These are phyloP conservation scores for Lasioglossum villosulum DNA, from an alignment of 2,888 invertebrate species.

Conservation along the genomic window DNA sequence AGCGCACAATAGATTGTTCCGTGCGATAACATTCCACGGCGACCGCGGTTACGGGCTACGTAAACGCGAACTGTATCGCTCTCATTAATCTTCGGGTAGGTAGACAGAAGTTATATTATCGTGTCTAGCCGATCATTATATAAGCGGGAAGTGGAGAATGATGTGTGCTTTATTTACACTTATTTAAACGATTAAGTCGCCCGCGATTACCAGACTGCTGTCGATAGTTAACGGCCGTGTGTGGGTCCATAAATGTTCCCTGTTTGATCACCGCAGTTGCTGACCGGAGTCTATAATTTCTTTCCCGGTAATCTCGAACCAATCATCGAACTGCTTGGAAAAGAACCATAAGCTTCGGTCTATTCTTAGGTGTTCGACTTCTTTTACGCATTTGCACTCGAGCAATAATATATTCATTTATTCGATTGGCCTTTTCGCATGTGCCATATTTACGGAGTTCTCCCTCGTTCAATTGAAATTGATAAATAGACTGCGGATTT, in stretches of 20 bases:
- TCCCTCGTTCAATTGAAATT: neutral
- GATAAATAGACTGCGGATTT: neutral
- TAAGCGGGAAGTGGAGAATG: constrained; percentile 3
- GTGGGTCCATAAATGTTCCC: neutral
- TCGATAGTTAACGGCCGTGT: neutral
- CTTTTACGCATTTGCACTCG: neutral
- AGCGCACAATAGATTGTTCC: constrained; percentile 15
- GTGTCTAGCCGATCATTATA: constrained; percentile 19
- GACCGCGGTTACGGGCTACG: constrained; percentile 13
- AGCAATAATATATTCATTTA: neutral
- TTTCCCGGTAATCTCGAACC: neutral
- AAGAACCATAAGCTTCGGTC: neutral
- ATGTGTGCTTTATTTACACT: constrained; percentile 11
- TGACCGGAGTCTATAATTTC: neutral
- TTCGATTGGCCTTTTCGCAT: neutral
- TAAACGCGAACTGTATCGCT: constrained; percentile 15
- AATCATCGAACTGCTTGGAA: neutral
- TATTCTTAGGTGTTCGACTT: neutral
- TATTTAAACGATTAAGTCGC: constrained; percentile 5
- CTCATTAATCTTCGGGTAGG: constrained; percentile 11
- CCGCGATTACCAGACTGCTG: constrained; percentile 4
- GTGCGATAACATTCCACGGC: constrained; percentile 12
- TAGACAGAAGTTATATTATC: constrained; percentile 18
- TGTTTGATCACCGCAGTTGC: neutral
- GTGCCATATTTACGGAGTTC: neutral